Conservation (phyloP, 2,888 invertebrate genomes). For the Dryobotodes eremita region DNA sequence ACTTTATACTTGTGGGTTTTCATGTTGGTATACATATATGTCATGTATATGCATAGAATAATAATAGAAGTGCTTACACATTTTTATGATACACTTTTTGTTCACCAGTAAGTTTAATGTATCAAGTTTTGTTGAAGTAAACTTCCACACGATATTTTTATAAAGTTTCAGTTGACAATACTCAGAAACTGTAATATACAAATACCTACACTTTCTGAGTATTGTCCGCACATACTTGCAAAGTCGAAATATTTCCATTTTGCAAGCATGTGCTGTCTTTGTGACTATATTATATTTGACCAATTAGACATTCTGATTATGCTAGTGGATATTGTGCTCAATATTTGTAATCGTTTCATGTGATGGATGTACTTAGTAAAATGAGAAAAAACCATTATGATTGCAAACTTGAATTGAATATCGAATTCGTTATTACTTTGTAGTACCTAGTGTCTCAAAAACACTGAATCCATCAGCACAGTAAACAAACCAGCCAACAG, state of each 20-base stretch:
- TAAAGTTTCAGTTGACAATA: background rate
- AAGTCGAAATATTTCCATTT: background rate
- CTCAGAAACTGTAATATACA: background rate
- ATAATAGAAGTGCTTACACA: background rate
- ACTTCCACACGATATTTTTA: background rate
- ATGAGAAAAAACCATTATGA: background rate
- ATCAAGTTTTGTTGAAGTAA: background rate
- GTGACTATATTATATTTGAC: background rate
- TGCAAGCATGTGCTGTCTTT: background rate
- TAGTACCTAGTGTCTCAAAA: background rate
- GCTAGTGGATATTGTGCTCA: background rate
- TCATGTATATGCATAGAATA: background rate
- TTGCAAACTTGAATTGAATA: background rate
- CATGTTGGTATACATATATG: background rate
- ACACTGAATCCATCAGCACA: background rate
- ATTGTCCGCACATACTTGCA: too few species aligned
- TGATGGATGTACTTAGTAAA: background rate
- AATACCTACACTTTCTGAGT: too few species aligned
- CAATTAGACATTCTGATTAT: background rate
- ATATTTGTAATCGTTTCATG: background rate
- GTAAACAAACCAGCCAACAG: background rate
- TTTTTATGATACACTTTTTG: conserved; percentile 1
- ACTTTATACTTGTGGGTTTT: background rate
- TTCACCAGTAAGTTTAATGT: background rate
- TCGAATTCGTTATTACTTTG: too few species aligned